Evolutionary conservation across 2,888 invertebrate genomes (phyloP).

Genomic region (Melanargia galathea): DNA sequence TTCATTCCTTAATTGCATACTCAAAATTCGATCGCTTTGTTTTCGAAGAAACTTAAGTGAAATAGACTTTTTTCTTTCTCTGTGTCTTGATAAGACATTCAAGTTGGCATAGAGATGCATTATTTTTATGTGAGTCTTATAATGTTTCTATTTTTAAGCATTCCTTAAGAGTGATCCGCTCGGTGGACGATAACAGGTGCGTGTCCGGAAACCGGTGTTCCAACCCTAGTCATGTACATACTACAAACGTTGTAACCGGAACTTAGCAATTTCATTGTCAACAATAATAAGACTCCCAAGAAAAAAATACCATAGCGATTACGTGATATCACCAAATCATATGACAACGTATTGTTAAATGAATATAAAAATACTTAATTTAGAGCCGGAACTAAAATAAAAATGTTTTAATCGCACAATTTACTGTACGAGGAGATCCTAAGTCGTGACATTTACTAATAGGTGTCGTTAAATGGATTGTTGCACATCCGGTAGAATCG

Average conservation of each 20-base stretch:
- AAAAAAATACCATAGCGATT: conserved; percentile 46
- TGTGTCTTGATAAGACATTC: too few relatives aligned
- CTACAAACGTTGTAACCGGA: conserved; percentile 62
- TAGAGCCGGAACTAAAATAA: conserved; percentile 8
- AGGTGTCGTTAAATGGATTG: background rate
- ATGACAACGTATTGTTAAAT: conserved; percentile 2
- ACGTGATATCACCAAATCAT: conserved; percentile 34
- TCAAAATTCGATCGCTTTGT: too few relatives aligned
- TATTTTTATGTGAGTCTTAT: too few relatives aligned
- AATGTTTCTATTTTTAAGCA: too few relatives aligned
- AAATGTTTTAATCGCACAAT: background rate
- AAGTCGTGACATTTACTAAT: background rate
- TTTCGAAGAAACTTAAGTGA: too few relatives aligned
- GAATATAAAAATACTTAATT: background rate
- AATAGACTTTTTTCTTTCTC: too few relatives aligned
- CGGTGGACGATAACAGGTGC: too few relatives aligned
- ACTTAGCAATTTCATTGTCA: conserved; percentile 69
- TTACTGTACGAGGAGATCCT: too few relatives aligned
- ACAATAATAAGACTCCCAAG: conserved; percentile 53
- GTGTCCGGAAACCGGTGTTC: too few relatives aligned
- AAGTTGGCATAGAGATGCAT: too few relatives aligned
- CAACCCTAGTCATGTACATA: background rate
- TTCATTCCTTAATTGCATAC: too few relatives aligned
- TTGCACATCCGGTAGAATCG: background rate
- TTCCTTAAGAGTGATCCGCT: too few relatives aligned